phyloP scores from a whole-genome alignment of 2,797 vertebrate species.

The Rhadinocentrus ornatus region DNA sequence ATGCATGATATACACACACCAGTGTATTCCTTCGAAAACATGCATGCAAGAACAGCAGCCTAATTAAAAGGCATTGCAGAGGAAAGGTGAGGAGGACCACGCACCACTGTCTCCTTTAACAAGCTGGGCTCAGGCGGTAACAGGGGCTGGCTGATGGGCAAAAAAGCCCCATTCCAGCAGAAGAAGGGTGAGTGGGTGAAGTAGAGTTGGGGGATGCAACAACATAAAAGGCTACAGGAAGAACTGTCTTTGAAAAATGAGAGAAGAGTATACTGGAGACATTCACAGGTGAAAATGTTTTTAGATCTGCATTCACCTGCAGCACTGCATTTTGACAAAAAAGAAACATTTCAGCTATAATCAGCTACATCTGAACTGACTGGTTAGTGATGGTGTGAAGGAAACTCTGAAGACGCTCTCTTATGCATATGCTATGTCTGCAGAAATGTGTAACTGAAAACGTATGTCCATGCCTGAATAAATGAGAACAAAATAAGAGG shows the following conservation, averaged over 20 bases:
- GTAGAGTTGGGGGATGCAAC: slow-evolving; percentile 4
- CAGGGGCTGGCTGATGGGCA: slow-evolving; percentile 62
- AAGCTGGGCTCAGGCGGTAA: slow-evolving; percentile 66
- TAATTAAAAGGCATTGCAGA: slow-evolving; percentile 77
- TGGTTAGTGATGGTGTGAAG: slow-evolving; percentile 34
- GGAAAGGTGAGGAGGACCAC: slow-evolving; percentile 74
- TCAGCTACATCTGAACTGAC: slow-evolving; percentile 48
- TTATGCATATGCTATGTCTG: slow-evolving; percentile 9
- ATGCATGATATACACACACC: slow-evolving; percentile 27
- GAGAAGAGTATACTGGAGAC: slow-evolving; percentile 68
- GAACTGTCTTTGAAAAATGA: slow-evolving; percentile 77
- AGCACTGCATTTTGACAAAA: slow-evolving; percentile 69
- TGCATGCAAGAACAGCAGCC: slow-evolving; percentile 60
- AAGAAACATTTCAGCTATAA: slow-evolving; percentile 68
- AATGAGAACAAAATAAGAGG: slow-evolving; percentile 11
- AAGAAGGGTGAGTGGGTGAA: slow-evolving; percentile 25
- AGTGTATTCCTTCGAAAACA: slow-evolving; percentile 26
- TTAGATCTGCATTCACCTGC: slow-evolving; percentile 74
- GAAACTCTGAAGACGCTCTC: slow-evolving; percentile 19
- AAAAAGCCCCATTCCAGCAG: slow-evolving; percentile 43
- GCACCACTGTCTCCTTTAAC: slow-evolving; percentile 76
- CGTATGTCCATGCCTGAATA: slow-evolving; percentile 22
- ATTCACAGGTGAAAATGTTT: slow-evolving; percentile 60
- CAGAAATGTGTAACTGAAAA: slow-evolving; percentile 16
- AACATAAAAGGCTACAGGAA: slow-evolving; percentile 63